phyloP scores from a whole-genome alignment of 2,113 vertebrate genomes.

The Xiphophorus maculatus region DNA sequence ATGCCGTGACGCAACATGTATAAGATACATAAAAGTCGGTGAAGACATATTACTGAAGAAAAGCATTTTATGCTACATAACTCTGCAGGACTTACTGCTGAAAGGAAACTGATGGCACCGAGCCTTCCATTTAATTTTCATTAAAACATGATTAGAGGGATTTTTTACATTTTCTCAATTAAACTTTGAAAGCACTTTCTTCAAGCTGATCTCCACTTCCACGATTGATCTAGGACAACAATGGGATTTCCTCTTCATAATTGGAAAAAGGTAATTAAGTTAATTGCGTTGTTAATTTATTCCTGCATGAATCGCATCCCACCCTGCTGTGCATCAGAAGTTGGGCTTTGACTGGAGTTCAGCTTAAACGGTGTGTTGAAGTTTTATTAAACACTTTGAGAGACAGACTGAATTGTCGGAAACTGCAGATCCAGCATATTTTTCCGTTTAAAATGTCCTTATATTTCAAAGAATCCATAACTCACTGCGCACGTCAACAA shows the following conservation, averaged over 20 bases:
- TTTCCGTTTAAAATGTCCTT: too few relatives aligned
- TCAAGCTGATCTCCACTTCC: conserved; percentile 40
- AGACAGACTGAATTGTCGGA: background rate
- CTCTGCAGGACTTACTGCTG: background rate
- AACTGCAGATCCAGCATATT: too few relatives aligned
- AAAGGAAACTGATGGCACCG: conserved; percentile 8
- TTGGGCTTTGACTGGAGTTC: conserved; percentile 29
- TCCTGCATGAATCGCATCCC: conserved; percentile 20
- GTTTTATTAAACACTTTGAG: background rate
- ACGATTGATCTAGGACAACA: conserved; percentile 65
- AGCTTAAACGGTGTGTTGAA: conserved; percentile 15
- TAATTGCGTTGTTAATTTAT: conserved; percentile 64
- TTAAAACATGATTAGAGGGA: conserved; percentile 62
- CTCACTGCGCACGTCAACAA: too few relatives aligned
- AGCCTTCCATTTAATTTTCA: conserved; percentile 53
- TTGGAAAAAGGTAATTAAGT: conserved; percentile 71
- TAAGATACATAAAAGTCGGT: background rate
- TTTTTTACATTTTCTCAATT: conserved; percentile 55
- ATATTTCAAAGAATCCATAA: too few relatives aligned
- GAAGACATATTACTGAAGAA: background rate
- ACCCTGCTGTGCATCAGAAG: conserved; percentile 25
- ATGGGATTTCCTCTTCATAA: conserved; percentile 66
- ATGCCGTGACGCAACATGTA: background rate
- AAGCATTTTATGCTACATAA: background rate
- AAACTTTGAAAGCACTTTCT: conserved; percentile 32